Evolutionary conservation across 2,888 invertebrate species (phyloP).

Genomic region (Ochropleura leucogaster): DNA sequence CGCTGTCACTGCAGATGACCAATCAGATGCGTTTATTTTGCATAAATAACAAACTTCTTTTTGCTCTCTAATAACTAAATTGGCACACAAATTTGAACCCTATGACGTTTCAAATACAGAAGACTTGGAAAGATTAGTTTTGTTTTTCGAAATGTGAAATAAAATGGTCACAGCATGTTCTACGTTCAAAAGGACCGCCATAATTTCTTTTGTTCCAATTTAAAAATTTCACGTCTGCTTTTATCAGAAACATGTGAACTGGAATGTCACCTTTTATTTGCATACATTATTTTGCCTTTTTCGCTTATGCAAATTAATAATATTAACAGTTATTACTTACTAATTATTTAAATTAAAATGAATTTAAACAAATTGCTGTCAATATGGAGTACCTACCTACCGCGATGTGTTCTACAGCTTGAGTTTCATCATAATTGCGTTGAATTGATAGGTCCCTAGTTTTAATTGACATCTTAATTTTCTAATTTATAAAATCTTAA

Average conservation of each 20-base stretch:
- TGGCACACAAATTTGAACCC: conserved; percentile 27
- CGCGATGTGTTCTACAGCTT: background rate
- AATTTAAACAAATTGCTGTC: background rate
- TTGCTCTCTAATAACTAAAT: conserved; percentile 1
- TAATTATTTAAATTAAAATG: background rate
- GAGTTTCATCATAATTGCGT: background rate
- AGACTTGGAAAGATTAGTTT: background rate
- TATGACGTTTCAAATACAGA: background rate
- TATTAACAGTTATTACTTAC: conserved; percentile 8
- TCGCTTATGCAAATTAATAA: conserved; percentile 5
- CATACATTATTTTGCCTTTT: conserved; percentile 33
- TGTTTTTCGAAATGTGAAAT: conserved; percentile 6
- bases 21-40: conserved; percentile 63
- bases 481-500: too few species aligned
- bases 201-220: conserved; percentile 64
- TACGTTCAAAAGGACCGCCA: conserved; percentile 62
- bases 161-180: conserved; percentile 35
- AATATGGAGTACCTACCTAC: background rate
- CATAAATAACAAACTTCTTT: conserved; percentile 3
- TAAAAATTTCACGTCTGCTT: conserved; percentile 57
- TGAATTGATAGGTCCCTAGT: too few species aligned
- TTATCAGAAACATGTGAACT: conserved; percentile 57
- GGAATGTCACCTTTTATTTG: conserved; percentile 56
- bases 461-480: too few species aligned
- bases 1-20: conserved; percentile 63